phyloP scores from a whole-genome alignment of 1,140 invertebrate species.

The Metopolophium dirhodum region DNA sequence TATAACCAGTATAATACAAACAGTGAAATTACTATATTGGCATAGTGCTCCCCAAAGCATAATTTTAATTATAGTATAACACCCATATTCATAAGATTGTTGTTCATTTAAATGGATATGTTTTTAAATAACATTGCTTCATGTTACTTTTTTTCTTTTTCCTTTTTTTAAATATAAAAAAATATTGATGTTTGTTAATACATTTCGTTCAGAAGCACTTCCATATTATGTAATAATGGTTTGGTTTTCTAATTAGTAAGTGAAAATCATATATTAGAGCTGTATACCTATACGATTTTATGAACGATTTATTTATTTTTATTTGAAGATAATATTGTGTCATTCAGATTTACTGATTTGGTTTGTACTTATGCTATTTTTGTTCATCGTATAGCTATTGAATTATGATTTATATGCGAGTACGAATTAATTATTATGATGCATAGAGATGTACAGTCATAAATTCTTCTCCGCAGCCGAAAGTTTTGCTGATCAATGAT shows the following conservation, averaged over 20 bases:
- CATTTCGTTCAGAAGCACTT: neutral
- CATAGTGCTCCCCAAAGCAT: neutral
- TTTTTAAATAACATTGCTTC: neutral
- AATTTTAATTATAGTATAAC: conserved; percentile 22
- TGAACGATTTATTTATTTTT: too few species aligned
- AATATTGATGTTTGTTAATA: neutral
- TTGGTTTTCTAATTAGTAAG: too few species aligned
- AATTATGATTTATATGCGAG: neutral
- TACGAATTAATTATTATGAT: neutral
- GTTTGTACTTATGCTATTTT: too few species aligned
- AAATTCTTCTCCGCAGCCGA: neutral
- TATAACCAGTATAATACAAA: conserved; percentile 13
- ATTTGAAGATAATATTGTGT: too few species aligned
- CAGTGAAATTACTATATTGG: conserved; percentile 1
- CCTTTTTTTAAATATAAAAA: neutral
- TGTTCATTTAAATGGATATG: neutral
- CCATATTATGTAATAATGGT: too few species aligned
- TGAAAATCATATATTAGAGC: too few species aligned
- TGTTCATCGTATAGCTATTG: neutral
- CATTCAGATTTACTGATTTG: too few species aligned
- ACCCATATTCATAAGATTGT: conserved; percentile 24
- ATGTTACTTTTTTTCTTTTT: neutral
- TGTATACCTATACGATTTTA: too few species aligned
- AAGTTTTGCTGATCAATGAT: neutral
- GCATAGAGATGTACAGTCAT: neutral